A percentile compares a stretch with the other conserved stretches of the same genome.
phyloP scores from a whole-genome alignment of 2,888 invertebrate genomes.

The Polydrusus pterygomalis region DNA sequence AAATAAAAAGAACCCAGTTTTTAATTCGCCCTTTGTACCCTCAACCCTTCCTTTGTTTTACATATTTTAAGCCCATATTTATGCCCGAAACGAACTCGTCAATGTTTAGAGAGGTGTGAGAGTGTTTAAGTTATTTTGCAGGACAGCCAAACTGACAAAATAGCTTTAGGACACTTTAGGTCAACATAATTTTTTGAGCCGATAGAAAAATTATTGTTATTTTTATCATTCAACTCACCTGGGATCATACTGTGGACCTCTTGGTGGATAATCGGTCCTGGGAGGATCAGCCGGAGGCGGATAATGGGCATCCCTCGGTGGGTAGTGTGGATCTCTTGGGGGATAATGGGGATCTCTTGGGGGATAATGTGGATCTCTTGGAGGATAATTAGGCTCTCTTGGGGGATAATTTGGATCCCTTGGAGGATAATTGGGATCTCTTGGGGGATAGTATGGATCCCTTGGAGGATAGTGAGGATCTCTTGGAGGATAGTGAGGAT shows the following conservation, averaged over 20 bases:
- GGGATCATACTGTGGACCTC: background rate
- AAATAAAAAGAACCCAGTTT: too few relatives aligned
- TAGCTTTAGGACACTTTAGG: too few relatives aligned
- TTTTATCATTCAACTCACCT: background rate
- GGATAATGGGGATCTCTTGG: slow-evolving; percentile 10
- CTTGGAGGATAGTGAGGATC: slow-evolving; percentile 12
- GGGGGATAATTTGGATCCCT: slow-evolving; percentile 15
- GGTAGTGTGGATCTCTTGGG: slow-evolving; percentile 1
- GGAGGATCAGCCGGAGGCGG: background rate
- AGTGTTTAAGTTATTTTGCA: too few relatives aligned
- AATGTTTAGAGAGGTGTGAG: too few relatives aligned
- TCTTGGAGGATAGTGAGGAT: slow-evolving; percentile 19
- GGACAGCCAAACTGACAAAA: too few relatives aligned
- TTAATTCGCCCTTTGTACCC: too few relatives aligned
- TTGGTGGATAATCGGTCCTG: slow-evolving; percentile 14
- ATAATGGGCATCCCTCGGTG: slow-evolving; percentile 4
- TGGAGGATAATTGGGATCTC: slow-evolving; percentile 6
- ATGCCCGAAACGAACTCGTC: too few relatives aligned
- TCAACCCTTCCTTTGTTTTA: too few relatives aligned
- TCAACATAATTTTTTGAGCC: too few relatives aligned
- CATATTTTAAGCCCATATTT: too few relatives aligned
- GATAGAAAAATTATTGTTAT: too few relatives aligned
- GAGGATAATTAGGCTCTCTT: background rate
- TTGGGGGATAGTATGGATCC: slow-evolving; percentile 18
- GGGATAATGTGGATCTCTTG: slow-evolving; percentile 19